Evolutionary conservation across 2,888 invertebrate species (phyloP).

Genomic region (Rugalucina vietnamica): DNA sequence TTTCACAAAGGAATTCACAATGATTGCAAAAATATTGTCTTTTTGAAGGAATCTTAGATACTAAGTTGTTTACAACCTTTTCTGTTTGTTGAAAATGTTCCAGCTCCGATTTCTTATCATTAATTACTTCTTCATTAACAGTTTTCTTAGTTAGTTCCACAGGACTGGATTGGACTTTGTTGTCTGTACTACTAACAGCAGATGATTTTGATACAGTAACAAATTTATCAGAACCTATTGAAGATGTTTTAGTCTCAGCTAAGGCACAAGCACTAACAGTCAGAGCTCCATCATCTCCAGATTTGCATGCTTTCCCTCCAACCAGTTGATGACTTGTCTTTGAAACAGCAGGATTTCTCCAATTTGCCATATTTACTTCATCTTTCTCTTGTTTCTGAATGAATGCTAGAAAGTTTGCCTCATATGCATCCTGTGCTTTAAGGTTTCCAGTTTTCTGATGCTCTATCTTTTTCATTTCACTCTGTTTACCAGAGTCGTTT

Average conservation of each 20-base stretch:
- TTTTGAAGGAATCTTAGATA: background rate
- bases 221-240: background rate
- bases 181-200: background rate
- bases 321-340: conserved; percentile 3
- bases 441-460: conserved; percentile 16
- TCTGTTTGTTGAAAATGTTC: conserved; percentile 12
- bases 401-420: conserved; percentile 56
- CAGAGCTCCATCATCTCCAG: conserved; percentile 25
- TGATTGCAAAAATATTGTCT: conserved; percentile 70
- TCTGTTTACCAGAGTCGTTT: background rate
- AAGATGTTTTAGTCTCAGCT: background rate
- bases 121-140: background rate
- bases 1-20: conserved; percentile 67
- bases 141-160: background rate
- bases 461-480: background rate
- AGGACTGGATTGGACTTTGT: background rate
- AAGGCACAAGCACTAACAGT: conserved; percentile 25
- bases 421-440: conserved; percentile 53
- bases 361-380: background rate
- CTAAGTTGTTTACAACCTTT: background rate
- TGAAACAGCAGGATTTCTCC: background rate
- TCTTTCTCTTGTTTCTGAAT: conserved; percentile 48
- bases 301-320: conserved; percentile 26
- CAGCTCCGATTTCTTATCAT: background rate
- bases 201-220: background rate